Conservation (phyloP, 2,113 vertebrate genomes). For the Hippopotamus amphibius region DNA sequence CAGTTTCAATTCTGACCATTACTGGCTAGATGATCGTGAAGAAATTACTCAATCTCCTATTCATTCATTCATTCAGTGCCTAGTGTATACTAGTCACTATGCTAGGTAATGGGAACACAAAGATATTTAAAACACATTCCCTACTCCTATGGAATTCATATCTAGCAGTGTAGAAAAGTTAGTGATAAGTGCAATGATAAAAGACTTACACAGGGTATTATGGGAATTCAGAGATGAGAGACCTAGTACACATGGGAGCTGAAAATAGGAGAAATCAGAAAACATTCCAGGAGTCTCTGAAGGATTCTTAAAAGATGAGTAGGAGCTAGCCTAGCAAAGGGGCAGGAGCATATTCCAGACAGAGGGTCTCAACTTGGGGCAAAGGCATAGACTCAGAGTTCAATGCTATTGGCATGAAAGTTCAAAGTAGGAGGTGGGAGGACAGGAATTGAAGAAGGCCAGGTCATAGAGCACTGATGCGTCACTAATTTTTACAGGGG, state of each 20-base stretch:
- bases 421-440: constrained; percentile 11
- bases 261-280: neutral
- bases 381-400: neutral
- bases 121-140: constrained; percentile 12
- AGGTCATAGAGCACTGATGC: neutral
- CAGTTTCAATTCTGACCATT: neutral
- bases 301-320: neutral
- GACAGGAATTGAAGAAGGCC: neutral
- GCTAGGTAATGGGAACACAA: constrained; percentile 8
- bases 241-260: neutral
- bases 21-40: neutral
- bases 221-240: neutral
- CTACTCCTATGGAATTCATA: neutral
- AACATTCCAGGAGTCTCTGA: neutral
- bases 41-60: neutral
- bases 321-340: neutral
- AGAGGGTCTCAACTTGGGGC: neutral
- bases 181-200: neutral
- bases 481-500: neutral
- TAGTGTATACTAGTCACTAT: constrained; percentile 30
- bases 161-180: neutral
- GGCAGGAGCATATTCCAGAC: neutral
- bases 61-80: neutral
- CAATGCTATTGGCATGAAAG: neutral
- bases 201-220: neutral